These are phyloP conservation scores for Prostheceraeus crozeri DNA, from an alignment of 2,888 invertebrate species.

Conservation along the genomic window DNA sequence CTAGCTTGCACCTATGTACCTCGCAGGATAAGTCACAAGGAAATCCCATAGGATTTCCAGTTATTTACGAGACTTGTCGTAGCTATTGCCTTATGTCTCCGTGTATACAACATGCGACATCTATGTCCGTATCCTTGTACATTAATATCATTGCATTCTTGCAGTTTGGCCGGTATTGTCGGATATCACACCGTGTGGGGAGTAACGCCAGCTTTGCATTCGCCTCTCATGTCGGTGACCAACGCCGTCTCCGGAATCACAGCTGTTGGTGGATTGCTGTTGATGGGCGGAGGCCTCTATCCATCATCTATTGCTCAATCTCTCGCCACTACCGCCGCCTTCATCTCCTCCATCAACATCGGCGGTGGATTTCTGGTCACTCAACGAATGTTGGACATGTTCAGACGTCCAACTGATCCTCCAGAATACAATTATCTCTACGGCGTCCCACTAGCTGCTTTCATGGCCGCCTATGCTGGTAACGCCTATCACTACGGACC, in stretches of 20 bases:
- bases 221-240: constrained; percentile 83
- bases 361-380: constrained; percentile 83
- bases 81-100: no score
- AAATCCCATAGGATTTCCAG: no score
- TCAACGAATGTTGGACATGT: constrained; percentile 85
- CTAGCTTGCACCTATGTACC: no score
- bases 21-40: no score
- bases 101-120: no score
- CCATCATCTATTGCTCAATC: constrained; percentile 67
- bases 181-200: constrained; percentile 84
- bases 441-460: constrained; percentile 63
- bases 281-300: constrained; percentile 74
- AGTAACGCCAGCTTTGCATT: constrained; percentile 79
- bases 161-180: no score
- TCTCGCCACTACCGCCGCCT: constrained; percentile 73
- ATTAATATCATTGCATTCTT: no score
- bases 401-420: constrained; percentile 69
- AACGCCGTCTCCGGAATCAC: constrained; percentile 85
- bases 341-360: constrained; percentile 79
- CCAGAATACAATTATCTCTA: constrained; percentile 76
- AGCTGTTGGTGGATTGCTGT: constrained; percentile 76
- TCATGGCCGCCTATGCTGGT: constrained; percentile 60
- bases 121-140: no score
- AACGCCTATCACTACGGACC: constrained; percentile 61
- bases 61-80: no score